Base-by-base conservation (phyloP, 2,888 invertebrate genomes). In the Subacronicta megacephala region DNA sequence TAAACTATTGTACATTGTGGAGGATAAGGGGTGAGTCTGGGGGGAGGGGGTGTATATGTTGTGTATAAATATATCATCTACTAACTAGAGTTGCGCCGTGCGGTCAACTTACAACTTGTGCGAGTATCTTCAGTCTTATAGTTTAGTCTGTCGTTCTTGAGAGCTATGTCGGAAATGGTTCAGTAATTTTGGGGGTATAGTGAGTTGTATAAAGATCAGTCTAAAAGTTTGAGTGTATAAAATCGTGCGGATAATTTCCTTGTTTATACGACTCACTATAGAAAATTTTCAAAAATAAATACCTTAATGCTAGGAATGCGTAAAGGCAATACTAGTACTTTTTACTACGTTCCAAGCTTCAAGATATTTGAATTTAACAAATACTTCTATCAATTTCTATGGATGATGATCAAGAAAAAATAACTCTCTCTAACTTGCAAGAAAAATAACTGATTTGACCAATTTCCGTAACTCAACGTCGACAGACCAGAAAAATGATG, bases 1-100 rank as follows among this genome's bases (percentile, higher is more conserved):
- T 81, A 75, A 70, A 86, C 93, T 93, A 93, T 93, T 93, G 93
- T 92, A 93, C 71, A 84, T 84, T 91, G 66, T 93, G 93, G 93
- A 93, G 93, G 93, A 92, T 49, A 74, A 60, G 65, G 82, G 88
- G 81, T 50, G 51, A 60, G 59, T 56, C 47, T 67, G 78, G 82
- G 82, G 76, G 77, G 63, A 67, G 72, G 72, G 62, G 67, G 82
- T 83, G 85, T 88, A 87, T 89, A 88, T 85, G 83, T 44, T n/a
- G 87, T 89, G 84, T 88, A 83, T 84, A 77, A 83, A 82, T 87
- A 92, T 90, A 93, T 91, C 85, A 88, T 82, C 85, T 75, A 80
- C 80, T 92, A 91, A 82, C 89, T 90, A 90, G 53, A 75, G 73
- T 78, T 75, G 80, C 88, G 84, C 77, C 73, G 76, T 75, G 85